A percentile compares a stretch with the other conserved stretches of the same genome.
Evolutionary conservation across 2,888 invertebrate genomes (phyloP).

Genomic region (Exephanes ischioxanthus): DNA sequence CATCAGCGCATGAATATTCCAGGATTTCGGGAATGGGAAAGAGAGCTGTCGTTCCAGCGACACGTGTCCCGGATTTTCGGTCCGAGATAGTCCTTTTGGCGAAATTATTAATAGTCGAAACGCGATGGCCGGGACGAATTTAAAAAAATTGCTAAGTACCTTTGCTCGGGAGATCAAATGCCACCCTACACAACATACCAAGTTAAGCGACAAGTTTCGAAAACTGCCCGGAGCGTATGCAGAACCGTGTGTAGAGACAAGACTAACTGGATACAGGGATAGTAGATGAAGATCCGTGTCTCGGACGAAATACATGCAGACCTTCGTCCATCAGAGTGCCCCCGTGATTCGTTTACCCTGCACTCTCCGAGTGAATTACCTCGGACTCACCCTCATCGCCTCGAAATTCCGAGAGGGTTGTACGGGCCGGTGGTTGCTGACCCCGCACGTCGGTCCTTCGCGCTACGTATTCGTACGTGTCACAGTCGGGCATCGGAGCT

Average conservation of each 20-base stretch:
- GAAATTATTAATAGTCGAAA: neutral
- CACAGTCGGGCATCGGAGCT: neutral
- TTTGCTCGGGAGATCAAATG: neutral
- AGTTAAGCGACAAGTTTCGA: neutral
- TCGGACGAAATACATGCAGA: conserved; percentile 17
- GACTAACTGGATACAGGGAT: conserved; percentile 17
- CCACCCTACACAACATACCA: neutral
- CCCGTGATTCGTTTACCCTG: conserved; percentile 49
- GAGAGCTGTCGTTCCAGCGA: neutral
- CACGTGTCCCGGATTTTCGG: neutral
- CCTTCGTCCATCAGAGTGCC: conserved; percentile 45
- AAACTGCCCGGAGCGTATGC: neutral
- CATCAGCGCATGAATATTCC: conserved; percentile 5
- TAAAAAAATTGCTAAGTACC: neutral
- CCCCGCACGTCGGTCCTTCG: conserved; percentile 24
- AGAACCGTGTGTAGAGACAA: neutral
- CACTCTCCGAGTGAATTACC: conserved; percentile 20
- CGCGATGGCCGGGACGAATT: neutral
- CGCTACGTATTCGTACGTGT: conserved; percentile 15
- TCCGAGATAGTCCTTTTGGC: neutral
- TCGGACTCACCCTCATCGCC: conserved; percentile 5
- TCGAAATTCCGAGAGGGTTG: conserved; percentile 23
- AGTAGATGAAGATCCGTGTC: conserved; percentile 19
- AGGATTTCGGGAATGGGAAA: neutral
- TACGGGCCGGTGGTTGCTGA: conserved; percentile 15